Conservation (phyloP, 92 coral and sea anemone genomes). For the Blastomussa wellsi region DNA sequence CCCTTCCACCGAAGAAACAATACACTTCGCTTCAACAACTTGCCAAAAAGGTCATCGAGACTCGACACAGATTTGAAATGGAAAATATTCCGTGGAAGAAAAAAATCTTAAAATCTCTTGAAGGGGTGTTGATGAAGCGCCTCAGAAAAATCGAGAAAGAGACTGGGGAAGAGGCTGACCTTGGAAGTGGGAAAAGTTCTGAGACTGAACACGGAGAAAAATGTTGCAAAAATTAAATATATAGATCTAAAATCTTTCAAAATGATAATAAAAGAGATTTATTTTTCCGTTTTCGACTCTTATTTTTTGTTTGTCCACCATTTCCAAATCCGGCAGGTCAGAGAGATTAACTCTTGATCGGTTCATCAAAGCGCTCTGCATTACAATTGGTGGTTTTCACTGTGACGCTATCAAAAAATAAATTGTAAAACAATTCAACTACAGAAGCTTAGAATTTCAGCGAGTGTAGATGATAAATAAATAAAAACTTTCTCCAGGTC, state of each 20-base stretch:
- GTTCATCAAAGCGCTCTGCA: not conserved
- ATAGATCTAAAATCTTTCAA: not conserved
- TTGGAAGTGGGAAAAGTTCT: not conserved
- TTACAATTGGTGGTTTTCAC: too few species aligned
- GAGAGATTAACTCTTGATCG: not conserved
- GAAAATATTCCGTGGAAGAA: slow-evolving; percentile 69
- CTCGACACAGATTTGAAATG: slow-evolving; percentile 49
- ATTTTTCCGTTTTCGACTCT: not conserved
- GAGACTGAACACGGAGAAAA: not conserved
- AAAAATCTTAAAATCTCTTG: slow-evolving; percentile 62
- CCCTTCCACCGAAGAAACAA: slow-evolving; percentile 21
- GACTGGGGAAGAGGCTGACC: slow-evolving; percentile 51
- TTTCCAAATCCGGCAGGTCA: not conserved
- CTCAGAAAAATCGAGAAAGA: slow-evolving; percentile 54
- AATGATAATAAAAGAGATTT: not conserved
- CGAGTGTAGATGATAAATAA: too few species aligned
- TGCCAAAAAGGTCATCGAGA: slow-evolving; percentile 57
- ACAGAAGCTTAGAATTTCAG: too few species aligned
- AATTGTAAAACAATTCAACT: too few species aligned
- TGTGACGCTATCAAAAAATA: too few species aligned
- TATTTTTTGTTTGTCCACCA: not conserved
- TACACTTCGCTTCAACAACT: slow-evolving; percentile 53
- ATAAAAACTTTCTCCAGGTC: too few species aligned
- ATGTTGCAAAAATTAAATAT: not conserved
- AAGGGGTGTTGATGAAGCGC: slow-evolving; percentile 66